Conservation (phyloP, 2,888 invertebrate species). For the Pollenia amentaria region DNA sequence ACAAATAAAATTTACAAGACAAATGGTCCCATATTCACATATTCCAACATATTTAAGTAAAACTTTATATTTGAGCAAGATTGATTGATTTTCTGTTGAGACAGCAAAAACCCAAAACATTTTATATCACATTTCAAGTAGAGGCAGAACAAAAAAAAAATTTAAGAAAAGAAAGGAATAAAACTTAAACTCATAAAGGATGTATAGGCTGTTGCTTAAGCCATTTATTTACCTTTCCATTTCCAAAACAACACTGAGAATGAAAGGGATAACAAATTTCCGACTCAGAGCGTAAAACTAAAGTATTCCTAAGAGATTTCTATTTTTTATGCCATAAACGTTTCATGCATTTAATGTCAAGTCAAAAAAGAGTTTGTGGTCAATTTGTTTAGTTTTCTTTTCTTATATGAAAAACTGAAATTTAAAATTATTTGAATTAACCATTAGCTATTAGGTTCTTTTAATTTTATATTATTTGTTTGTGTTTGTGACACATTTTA, state of each 20-base stretch:
- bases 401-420: not conserved
- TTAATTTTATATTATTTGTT: slow-evolving; percentile 5
- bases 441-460: not conserved
- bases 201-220: slow-evolving; percentile 44
- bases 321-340: not conserved
- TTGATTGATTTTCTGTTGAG: slow-evolving; percentile 59
- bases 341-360: slow-evolving; percentile 5
- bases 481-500: slow-evolving; percentile 26
- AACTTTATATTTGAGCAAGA: slow-evolving; percentile 43
- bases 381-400: no score
- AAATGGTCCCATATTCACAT: no score
- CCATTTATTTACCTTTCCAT: not conserved
- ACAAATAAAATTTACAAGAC: no score
- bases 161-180: no score
- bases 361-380: no score
- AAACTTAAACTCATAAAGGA: not conserved
- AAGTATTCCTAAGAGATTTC: slow-evolving; percentile 11
- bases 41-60: no score
- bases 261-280: no score
- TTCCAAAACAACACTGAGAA: no score
- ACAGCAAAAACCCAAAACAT: slow-evolving; percentile 32
- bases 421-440: slow-evolving; percentile 11
- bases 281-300: not conserved
- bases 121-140: slow-evolving; percentile 33
- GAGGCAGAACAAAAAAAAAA: not conserved